phyloP scores from a whole-genome alignment of 2,797 vertebrate genomes.

The Rhinoraja longicauda region DNA sequence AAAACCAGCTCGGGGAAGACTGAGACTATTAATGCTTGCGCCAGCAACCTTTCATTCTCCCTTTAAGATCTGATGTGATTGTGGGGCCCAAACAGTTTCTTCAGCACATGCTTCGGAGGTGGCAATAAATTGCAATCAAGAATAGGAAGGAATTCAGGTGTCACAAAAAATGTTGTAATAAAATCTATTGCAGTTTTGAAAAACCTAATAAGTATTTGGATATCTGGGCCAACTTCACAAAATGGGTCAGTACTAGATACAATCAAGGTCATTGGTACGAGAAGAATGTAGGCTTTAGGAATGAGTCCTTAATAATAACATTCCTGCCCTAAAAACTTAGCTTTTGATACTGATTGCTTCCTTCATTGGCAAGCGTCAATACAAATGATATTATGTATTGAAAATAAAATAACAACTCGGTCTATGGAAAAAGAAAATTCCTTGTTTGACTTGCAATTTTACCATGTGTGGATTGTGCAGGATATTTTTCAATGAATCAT shows the following conservation, averaged over 20 bases:
- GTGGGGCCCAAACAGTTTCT: too few species aligned
- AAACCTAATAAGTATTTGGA: too few species aligned
- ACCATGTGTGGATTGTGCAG: not conserved
- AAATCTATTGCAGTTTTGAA: too few species aligned
- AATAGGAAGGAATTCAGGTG: too few species aligned
- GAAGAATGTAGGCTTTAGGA: not conserved
- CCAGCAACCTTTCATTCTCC: too few species aligned
- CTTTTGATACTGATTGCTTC: not conserved
- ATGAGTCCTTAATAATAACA: not conserved
- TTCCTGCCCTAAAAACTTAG: not conserved
- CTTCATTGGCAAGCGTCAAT: not conserved
- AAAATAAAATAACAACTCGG: not conserved
- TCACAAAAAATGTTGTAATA: too few species aligned
- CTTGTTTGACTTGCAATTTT: not conserved
- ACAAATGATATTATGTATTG: not conserved
- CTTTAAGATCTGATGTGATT: too few species aligned
- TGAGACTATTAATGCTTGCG: too few species aligned
- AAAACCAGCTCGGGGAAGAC: too few species aligned
- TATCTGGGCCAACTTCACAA: not conserved
- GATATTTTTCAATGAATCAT: not conserved
- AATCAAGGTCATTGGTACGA: not conserved
- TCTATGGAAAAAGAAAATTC: not conserved
- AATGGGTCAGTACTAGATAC: not conserved
- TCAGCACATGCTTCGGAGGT: too few species aligned
- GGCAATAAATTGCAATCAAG: too few species aligned